Conservation (phyloP, 2,888 invertebrate species). For the Drosophila testacea region DNA sequence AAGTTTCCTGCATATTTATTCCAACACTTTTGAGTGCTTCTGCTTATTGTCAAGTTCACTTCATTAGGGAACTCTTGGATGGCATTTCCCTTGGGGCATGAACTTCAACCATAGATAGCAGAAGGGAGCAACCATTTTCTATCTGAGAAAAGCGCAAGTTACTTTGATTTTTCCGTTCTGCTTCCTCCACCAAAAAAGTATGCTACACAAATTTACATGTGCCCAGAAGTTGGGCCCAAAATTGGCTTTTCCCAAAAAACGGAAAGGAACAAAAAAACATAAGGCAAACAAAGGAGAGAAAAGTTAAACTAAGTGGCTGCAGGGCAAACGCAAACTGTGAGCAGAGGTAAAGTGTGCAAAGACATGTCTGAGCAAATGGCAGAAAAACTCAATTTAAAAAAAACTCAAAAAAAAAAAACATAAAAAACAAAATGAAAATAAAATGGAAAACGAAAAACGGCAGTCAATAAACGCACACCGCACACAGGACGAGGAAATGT, state of each 20-base stretch:
- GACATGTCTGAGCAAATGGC: conserved; percentile 20
- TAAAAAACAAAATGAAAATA: conserved; percentile 2
- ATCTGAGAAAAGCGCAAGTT: conserved; percentile 60
- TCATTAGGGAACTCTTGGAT: conserved; percentile 55
- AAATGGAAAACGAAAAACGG: conserved; percentile 19
- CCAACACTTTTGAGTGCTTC: conserved; percentile 24
- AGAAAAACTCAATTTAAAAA: conserved; percentile 68
- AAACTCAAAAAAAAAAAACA: conserved; percentile 37
- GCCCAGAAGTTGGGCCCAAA: conserved; percentile 49
- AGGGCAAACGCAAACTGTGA: conserved; percentile 20
- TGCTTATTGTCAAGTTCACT: conserved; percentile 20
- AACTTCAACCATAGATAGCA: conserved; percentile 23
- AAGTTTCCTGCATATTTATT: conserved; percentile 29
- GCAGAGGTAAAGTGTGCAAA: conserved; percentile 10
- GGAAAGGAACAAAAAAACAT: conserved; percentile 12
- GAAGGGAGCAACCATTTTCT: conserved; percentile 31
- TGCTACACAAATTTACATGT: conserved; percentile 53
- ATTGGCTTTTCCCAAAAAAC: conserved; percentile 54
- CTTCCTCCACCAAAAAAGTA: conserved; percentile 16
- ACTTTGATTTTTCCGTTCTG: conserved; percentile 55
- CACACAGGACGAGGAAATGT: conserved; percentile 29
- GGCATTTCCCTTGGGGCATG: conserved; percentile 49
- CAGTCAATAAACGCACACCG: conserved; percentile 63
- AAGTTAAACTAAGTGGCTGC: conserved; percentile 58
- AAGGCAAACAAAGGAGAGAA: conserved; percentile 49